These are phyloP conservation scores for Delphinus delphis DNA, from an alignment of 2,113 vertebrate genomes.

Conservation along the genomic window DNA sequence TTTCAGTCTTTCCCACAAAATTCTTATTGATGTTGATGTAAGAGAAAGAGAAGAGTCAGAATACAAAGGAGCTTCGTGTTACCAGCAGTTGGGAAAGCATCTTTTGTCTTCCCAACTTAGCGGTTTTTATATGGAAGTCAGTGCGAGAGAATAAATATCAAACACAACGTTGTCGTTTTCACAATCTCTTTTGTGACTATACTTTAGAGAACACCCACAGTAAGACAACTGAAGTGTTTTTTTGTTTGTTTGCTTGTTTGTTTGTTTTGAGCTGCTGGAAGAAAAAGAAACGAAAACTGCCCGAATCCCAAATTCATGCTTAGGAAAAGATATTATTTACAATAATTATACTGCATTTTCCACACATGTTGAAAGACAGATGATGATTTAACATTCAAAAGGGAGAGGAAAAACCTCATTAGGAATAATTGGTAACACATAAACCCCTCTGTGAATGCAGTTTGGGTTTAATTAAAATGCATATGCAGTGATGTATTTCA, in stretches of 20 bases:
- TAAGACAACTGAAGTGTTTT: conserved; percentile 42
- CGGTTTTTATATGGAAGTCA: conserved; percentile 64
- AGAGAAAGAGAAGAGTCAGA: conserved; percentile 55
- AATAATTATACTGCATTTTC: conserved; percentile 56
- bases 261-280: conserved; percentile 4
- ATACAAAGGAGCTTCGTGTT: conserved; percentile 70
- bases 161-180: conserved; percentile 63
- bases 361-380: conserved; percentile 21
- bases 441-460: not conserved
- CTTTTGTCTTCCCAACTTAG: conserved; percentile 67
- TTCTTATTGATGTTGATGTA: conserved; percentile 67
- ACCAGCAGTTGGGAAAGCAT: conserved; percentile 40
- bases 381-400: conserved; percentile 60
- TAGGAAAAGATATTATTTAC: conserved; percentile 50
- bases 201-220: conserved; percentile 51
- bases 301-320: conserved; percentile 7
- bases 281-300: conserved; percentile 56
- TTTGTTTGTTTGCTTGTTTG: not conserved
- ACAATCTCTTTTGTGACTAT: conserved; percentile 50
- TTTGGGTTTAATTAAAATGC: conserved; percentile 50
- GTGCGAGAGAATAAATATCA: conserved; percentile 52
- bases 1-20: conserved; percentile 60
- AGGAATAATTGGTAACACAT: conserved; percentile 27
- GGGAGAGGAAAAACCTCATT: conserved; percentile 13
- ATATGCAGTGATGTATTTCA: not conserved